Evolutionary conservation across 2,113 vertebrate genomes (phyloP), one percentile per base, ranked within the genome.

Genomic region (Calonectris borealis): DNA sequence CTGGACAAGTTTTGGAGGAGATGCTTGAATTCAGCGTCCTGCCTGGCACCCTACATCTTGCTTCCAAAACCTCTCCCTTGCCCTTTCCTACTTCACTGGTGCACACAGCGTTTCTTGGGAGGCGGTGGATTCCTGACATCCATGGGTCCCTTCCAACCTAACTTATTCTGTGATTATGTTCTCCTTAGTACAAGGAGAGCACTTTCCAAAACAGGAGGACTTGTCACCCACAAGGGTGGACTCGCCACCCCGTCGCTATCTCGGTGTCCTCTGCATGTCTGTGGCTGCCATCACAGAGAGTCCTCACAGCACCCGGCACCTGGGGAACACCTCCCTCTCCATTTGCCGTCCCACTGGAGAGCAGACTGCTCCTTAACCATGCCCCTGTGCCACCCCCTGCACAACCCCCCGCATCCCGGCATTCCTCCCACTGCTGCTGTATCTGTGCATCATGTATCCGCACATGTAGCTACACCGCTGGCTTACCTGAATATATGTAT

Each of bases 381-480:
- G 7, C 5, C 3, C 4, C 46, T 31, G 25, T 14, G 49, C 16
- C 13, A 20, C 42, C 7, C 29, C 7, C 46, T 17, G 57, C 21
- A 11, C 82, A 77, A 1, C 4, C 4, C 11, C 14, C 3, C 0
- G 0, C 6, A 51, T 44, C 31, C 52, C 0, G 0, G 52, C 19
- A 16, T 22, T 82, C 26, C 20, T 79, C 46, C 40, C 62, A 22
- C 21, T 1, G 0, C 69, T 3, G 55, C 32, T 5, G 24, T 40
- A 40, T 46, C 18, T 2, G 2, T 14, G 18, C 46, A 31, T 11
- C 20, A 2, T 1, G 6, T 5, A 13, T 8, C 83, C 1, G 7
- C 55, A 21, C 31, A 7, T 3, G 15, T 7, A 66, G 49, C 58
- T 38, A 11, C 21, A 13, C 14, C 0, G 0, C 73, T 57, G 2